A percentile compares a stretch with the other conserved stretches of the same genome.
phyloP scores from a whole-genome alignment of 2,113 vertebrate genomes.

The Pelusios castaneus region DNA sequence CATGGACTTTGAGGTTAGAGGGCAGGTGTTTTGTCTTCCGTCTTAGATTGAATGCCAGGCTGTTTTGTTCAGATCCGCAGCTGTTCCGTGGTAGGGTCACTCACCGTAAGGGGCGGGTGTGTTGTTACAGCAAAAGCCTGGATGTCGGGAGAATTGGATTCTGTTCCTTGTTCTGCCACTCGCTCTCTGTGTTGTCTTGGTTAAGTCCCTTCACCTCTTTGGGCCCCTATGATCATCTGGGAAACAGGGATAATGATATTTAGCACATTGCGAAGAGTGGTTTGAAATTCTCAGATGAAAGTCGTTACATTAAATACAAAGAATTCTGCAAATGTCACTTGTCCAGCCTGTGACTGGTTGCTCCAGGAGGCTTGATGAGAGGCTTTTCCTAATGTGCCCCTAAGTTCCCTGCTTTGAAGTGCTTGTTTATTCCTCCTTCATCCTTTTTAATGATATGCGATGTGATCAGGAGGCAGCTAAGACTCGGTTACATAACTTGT shows the following conservation, averaged over 20 bases:
- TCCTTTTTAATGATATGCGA: conserved; percentile 18
- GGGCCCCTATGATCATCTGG: not conserved
- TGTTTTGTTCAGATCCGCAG: not conserved
- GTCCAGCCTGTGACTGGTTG: not conserved
- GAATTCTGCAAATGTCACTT: not conserved
- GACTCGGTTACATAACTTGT: conserved; percentile 29
- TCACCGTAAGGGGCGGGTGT: not conserved
- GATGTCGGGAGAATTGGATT: not conserved
- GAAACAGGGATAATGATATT: fast-evolving
- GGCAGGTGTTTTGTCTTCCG: not conserved
- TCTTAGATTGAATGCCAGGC: not conserved
- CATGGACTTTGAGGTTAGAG: not conserved
- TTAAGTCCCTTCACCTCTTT: not conserved
- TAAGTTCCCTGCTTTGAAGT: not conserved
- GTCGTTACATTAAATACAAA: not conserved
- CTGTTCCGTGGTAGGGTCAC: not conserved
- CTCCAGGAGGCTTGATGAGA: not conserved
- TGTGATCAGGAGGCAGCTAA: conserved; percentile 54
- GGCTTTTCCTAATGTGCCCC: not conserved
- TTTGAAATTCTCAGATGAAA: not conserved
- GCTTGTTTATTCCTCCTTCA: conserved; percentile 1
- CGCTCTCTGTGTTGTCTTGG: fast-evolving
- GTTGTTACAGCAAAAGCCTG: not conserved
- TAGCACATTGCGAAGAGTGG: not conserved
- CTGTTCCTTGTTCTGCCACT: not conserved